Evolutionary conservation across 2,797 vertebrate species (phyloP).

Genomic region (Microctenopoma steveboyesi): DNA sequence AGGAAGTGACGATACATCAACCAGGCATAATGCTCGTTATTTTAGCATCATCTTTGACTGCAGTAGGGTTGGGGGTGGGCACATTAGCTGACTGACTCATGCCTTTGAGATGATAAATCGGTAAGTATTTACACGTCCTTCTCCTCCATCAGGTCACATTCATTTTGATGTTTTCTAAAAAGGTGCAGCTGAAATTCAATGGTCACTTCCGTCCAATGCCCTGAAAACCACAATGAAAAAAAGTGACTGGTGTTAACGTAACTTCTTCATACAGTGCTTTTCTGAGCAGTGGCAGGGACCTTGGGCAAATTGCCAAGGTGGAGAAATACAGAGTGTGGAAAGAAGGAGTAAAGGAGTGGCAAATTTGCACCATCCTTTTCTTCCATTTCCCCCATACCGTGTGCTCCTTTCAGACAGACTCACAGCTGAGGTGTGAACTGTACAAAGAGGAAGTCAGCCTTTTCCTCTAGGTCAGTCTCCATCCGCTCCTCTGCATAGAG

Average conservation of each 20-base stretch:
- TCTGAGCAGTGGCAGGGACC: slow-evolving; percentile 38
- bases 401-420: slow-evolving; percentile 50
- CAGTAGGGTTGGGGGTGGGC: neutral
- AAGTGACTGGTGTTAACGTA: slow-evolving; percentile 36
- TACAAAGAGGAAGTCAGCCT: slow-evolving; percentile 52
- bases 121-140: slow-evolving; percentile 29
- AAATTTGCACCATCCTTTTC: slow-evolving; percentile 30
- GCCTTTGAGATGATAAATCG: slow-evolving; percentile 35
- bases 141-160: slow-evolving; percentile 14
- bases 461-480: slow-evolving; percentile 70
- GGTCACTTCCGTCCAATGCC: slow-evolving; percentile 38
- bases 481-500: slow-evolving; percentile 49
- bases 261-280: slow-evolving; percentile 19
- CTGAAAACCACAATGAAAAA: slow-evolving; percentile 30
- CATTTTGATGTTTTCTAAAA: slow-evolving; percentile 30
- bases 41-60: slow-evolving; percentile 46
- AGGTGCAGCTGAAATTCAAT: slow-evolving; percentile 50
- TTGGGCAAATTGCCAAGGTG: slow-evolving; percentile 47
- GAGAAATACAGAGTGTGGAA: slow-evolving; percentile 24
- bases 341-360: slow-evolving; percentile 41
- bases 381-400: slow-evolving; percentile 34
- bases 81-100: slow-evolving; percentile 37
- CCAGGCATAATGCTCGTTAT: slow-evolving; percentile 54
- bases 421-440: slow-evolving; percentile 70
- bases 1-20: slow-evolving; percentile 57